Base-by-base conservation (phyloP, 2,888 invertebrate genomes). In the Andrena dorsata region DNA sequence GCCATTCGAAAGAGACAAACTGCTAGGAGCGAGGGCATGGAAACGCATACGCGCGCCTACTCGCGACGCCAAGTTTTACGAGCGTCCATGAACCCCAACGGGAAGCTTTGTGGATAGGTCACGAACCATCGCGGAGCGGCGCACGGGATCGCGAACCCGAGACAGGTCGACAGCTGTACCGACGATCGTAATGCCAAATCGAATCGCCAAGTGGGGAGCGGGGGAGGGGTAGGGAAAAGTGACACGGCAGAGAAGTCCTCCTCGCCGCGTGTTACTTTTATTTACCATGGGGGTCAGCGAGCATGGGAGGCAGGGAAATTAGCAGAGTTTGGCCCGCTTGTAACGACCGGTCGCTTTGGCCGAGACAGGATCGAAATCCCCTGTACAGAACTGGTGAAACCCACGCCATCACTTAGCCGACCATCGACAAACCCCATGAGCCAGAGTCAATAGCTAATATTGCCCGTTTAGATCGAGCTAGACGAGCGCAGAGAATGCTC, bases 391-490 rank as follows among this genome's bases (percentile, higher is more conserved):
- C 70, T 61, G 51, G 51, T 30, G 51, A 72, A 30, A 74, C 63
- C 63, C 51, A 51, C 74, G 77, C 64, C 84, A 78, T 83, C 80
- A 41, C 80, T 80, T 84, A 82, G 76, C 81, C 80, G 69, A 78
- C 79, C 82, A 68, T 83, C 82, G 76, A 71, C 73, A 78, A 83
- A 73, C 78, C 84, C 86, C 82, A 80, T 74, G 77, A 79, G 85
- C 83, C 83, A 88, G 83, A 88, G 90, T 90, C 90, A 90, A 90
- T 89, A 89, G 86, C 84, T 89, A 90, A 90, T 90, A 90, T 90
- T 86, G 86, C 89, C 86, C 83, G 83, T 88, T 89, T 86, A 89
- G 84, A 83, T 68, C 83, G 80, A 77, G 64, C 71, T 53, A 71
- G 72, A 82, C 84, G 79, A 72, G 68, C 75, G 61, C 76, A 69